Evolutionary conservation across 2,797 vertebrate species (phyloP).

Genomic region (Cossypha heuglini): DNA sequence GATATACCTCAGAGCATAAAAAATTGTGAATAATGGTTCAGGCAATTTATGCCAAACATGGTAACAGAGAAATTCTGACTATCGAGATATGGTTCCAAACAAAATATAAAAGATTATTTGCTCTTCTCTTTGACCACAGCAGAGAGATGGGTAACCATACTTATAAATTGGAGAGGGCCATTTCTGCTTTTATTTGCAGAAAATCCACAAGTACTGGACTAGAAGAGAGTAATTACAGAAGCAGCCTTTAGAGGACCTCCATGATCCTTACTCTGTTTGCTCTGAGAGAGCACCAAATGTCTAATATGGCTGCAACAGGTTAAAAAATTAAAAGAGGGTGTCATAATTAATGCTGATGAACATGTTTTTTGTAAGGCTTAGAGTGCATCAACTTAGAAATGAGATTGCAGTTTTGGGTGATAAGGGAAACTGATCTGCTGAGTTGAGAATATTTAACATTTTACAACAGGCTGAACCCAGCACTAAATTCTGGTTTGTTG

Average conservation of each 20-base stretch:
- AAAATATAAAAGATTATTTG: neutral
- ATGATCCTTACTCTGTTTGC: neutral
- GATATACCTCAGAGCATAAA: neutral
- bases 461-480: neutral
- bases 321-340: neutral
- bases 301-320: neutral
- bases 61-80: neutral
- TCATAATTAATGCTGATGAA: neutral
- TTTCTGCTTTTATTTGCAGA: neutral
- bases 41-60: accelerated
- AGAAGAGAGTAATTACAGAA: neutral
- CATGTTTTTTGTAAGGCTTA: accelerated
- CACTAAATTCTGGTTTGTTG: neutral
- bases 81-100: neutral
- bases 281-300: neutral
- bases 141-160: neutral
- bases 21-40: neutral
- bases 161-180: neutral
- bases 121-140: neutral
- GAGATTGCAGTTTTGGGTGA: neutral
- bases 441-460: neutral
- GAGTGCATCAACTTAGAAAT: neutral
- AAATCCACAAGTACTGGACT: neutral
- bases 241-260: neutral
- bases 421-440: too few relatives aligned